phyloP scores from a whole-genome alignment of 1,140 invertebrate species.

The Thaumetopoea pityocampa region DNA sequence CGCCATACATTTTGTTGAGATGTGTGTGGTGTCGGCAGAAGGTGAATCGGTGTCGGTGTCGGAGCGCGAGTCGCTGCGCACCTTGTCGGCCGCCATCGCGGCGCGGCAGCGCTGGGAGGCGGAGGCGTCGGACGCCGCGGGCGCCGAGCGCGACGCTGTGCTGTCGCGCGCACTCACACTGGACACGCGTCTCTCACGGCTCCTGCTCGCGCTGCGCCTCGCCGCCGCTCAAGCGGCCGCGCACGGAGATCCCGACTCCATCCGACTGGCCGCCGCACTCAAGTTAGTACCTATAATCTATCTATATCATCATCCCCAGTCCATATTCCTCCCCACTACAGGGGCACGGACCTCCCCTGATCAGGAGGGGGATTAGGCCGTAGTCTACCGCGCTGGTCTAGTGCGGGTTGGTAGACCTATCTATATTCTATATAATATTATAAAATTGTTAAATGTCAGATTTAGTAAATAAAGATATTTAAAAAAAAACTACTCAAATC shows the following conservation, averaged over 20 bases:
- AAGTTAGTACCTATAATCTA: conserved; percentile 15
- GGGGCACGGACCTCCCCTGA: too few species aligned
- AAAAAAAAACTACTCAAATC: too few species aligned
- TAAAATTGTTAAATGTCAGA: too few species aligned
- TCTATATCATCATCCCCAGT: conserved; percentile 1
- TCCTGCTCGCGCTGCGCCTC: conserved; percentile 84
- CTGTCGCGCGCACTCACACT: conserved; percentile 44
- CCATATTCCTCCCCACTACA: background rate
- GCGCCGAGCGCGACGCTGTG: conserved; percentile 52
- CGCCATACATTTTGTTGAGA: conserved; percentile 3
- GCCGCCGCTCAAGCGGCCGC: conserved; percentile 45
- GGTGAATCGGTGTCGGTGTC: conserved; percentile 48
- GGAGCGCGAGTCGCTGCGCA: conserved; percentile 80
- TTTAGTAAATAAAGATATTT: too few species aligned
- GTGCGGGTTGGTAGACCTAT: too few species aligned
- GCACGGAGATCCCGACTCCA: conserved; percentile 13
- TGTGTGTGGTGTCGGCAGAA: conserved; percentile 20
- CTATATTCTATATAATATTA: too few species aligned
- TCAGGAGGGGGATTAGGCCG: too few species aligned
- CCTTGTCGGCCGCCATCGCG: conserved; percentile 80
- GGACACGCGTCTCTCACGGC: conserved; percentile 82
- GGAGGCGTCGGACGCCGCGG: conserved; percentile 51
- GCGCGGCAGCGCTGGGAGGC: conserved; percentile 78
- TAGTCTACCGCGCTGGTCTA: too few species aligned
- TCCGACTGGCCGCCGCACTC: conserved; percentile 27